A percentile compares a stretch with the other conserved stretches of the same genome.
These are phyloP conservation scores for Enteromius paludinosus DNA, from an alignment of 2,797 vertebrate species.

Conservation along the genomic window DNA sequence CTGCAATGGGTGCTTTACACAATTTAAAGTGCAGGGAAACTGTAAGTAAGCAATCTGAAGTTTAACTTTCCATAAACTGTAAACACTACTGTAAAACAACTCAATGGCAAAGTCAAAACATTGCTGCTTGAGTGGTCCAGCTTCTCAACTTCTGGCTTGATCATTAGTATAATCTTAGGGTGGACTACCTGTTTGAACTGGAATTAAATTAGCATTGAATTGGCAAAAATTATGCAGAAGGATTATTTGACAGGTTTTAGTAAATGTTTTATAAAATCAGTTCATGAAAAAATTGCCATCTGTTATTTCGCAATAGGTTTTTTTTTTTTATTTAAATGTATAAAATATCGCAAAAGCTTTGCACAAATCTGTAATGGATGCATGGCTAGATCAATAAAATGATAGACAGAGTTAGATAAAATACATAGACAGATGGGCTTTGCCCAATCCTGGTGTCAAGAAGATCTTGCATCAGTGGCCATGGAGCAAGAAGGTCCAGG, in stretches of 20 bases:
- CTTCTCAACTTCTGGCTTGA: background rate
- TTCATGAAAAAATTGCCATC: no score
- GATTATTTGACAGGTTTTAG: background rate
- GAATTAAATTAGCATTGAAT: background rate
- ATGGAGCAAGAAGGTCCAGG: background rate
- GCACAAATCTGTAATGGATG: background rate
- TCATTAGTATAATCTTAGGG: background rate
- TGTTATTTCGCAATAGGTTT: background rate
- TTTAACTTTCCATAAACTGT: background rate
- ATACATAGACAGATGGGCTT: background rate
- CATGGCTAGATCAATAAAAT: background rate
- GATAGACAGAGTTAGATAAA: background rate
- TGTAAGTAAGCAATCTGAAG: background rate
- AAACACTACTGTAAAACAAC: background rate
- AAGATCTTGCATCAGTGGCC: conserved; percentile 27
- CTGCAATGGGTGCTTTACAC: background rate
- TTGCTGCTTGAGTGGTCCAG: background rate
- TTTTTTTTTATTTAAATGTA: background rate
- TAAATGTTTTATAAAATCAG: no score
- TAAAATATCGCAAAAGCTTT: background rate
- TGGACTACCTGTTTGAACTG: background rate
- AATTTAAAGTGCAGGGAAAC: background rate
- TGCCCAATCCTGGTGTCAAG: background rate
- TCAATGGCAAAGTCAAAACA: background rate
- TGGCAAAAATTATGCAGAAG: background rate